These are phyloP conservation scores for Sycophaga agraensis DNA, from an alignment of 1,140 invertebrate species.

Conservation along the genomic window DNA sequence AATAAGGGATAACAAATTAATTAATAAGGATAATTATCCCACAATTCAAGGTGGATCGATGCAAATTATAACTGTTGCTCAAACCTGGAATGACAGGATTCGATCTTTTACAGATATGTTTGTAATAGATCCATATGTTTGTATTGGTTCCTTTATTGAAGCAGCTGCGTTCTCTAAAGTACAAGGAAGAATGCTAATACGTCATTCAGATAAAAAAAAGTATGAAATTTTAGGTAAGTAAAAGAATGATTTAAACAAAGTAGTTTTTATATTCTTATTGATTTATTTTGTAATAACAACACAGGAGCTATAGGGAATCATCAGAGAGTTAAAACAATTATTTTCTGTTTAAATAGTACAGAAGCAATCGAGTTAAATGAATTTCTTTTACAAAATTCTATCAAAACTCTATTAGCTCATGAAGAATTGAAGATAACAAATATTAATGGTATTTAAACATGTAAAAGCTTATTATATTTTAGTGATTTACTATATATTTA, in stretches of 20 bases:
- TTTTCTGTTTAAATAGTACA: constrained; percentile 39
- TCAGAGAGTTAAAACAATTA: constrained; percentile 38
- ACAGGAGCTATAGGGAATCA: constrained; percentile 3
- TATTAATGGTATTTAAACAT: constrained; percentile 41
- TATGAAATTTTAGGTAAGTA: constrained; percentile 37
- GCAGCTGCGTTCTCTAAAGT: constrained; percentile 44
- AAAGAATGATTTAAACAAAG: neutral
- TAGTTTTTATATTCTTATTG: neutral
- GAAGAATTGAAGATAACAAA: constrained; percentile 35
- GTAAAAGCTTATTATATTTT: neutral
- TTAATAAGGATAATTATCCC: constrained; percentile 36
- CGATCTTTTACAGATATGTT: constrained; percentile 35
- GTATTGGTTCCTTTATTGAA: constrained; percentile 53
- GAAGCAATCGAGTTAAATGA: constrained; percentile 43
- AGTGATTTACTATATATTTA: neutral
- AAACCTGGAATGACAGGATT: constrained; percentile 41
- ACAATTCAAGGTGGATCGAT: constrained; percentile 31
- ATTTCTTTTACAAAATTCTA: constrained; percentile 33
- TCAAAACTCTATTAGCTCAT: constrained; percentile 38
- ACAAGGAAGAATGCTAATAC: constrained; percentile 37
- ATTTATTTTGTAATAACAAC: neutral
- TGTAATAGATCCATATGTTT: constrained; percentile 45
- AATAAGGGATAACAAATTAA: constrained; percentile 37
- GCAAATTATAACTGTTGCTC: constrained; percentile 44
- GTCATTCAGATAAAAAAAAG: constrained; percentile 34